A percentile compares a stretch with the other conserved stretches of the same genome.
Conservation (phyloP, 2,888 invertebrate genomes). For the Dryocosmus kuriphilus region DNA sequence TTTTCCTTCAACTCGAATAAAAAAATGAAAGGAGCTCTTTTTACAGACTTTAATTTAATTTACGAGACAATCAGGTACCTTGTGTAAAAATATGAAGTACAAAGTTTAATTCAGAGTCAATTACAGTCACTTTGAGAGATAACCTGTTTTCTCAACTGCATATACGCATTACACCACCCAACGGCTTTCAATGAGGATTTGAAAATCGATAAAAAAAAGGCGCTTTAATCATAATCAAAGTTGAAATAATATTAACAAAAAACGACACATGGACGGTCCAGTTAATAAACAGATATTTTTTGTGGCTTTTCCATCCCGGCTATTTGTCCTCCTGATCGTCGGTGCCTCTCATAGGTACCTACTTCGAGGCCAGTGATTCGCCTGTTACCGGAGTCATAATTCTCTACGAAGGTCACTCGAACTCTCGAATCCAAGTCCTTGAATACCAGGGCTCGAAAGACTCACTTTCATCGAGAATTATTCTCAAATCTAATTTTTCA, state of each 20-base stretch:
- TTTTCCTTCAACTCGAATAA: no score
- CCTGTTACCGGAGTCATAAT: slow-evolving; percentile 72
- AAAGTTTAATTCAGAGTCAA: slow-evolving; percentile 8
- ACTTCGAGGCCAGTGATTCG: slow-evolving; percentile 71
- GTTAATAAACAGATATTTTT: slow-evolving; percentile 34
- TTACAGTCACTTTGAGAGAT: slow-evolving; percentile 11
- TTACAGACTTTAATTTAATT: not conserved
- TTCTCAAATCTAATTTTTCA: slow-evolving; percentile 12
- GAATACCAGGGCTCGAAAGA: slow-evolving; percentile 44
- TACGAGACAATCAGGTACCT: slow-evolving; percentile 3
- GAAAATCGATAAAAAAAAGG: slow-evolving; percentile 3
- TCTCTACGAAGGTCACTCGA: slow-evolving; percentile 67
- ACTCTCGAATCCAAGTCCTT: slow-evolving; percentile 58
- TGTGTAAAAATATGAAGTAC: slow-evolving; percentile 5
- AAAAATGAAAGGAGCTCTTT: not conserved
- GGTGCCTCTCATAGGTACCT: slow-evolving; percentile 47
- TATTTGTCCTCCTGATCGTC: slow-evolving; percentile 33
- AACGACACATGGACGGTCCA: slow-evolving; percentile 34
- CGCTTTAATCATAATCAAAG: slow-evolving; percentile 29
- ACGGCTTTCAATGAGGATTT: slow-evolving; percentile 17
- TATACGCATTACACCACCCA: not conserved
- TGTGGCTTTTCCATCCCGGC: slow-evolving; percentile 19
- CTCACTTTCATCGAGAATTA: slow-evolving; percentile 28
- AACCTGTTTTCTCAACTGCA: slow-evolving; percentile 18
- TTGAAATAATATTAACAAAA: slow-evolving; percentile 39